Evolutionary conservation across 2,888 invertebrate species (phyloP).

Genomic region (Melolontha melolontha): DNA sequence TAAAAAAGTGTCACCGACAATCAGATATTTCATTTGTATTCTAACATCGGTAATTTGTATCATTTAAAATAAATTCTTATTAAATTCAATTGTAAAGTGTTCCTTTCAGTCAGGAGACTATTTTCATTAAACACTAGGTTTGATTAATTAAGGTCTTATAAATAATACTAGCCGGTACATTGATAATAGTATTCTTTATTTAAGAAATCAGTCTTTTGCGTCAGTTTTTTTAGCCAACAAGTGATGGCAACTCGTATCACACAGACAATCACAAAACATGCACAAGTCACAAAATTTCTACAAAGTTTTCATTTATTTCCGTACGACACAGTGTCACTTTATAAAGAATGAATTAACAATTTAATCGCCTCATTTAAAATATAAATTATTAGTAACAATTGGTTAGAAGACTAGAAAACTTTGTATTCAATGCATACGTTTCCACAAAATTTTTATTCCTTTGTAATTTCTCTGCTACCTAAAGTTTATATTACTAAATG

Average conservation of each 20-base stretch:
- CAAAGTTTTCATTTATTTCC: constrained; percentile 48
- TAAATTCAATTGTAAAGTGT: too few species aligned
- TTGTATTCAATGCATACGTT: constrained; percentile 43
- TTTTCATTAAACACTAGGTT: too few species aligned
- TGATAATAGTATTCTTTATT: constrained; percentile 55
- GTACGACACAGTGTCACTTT: constrained; percentile 4
- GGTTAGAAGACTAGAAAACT: constrained; percentile 46
- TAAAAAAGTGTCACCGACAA: too few species aligned
- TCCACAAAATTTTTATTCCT: constrained; percentile 39
- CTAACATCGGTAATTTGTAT: too few species aligned
- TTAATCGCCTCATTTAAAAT: background rate
- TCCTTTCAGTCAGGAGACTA: too few species aligned
- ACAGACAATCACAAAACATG: constrained; percentile 63
- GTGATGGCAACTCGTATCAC: constrained; percentile 61
- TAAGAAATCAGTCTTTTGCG: constrained; percentile 64
- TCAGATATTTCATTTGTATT: too few species aligned
- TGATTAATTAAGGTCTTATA: too few species aligned
- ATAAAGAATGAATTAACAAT: too few species aligned
- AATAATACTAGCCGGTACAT: constrained; percentile 14
- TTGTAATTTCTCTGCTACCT: constrained; percentile 48
- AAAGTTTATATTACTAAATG: constrained; percentile 45
- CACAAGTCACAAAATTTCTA: constrained; percentile 57
- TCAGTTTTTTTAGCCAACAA: constrained; percentile 57
- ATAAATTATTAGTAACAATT: background rate
- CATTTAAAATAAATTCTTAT: too few species aligned